Percentiles rank a stretch among this genome's conserved stretches.
These are phyloP conservation scores for Mohoua ochrocephala DNA, from an alignment of 2,113 vertebrate species.

Conservation along the genomic window DNA sequence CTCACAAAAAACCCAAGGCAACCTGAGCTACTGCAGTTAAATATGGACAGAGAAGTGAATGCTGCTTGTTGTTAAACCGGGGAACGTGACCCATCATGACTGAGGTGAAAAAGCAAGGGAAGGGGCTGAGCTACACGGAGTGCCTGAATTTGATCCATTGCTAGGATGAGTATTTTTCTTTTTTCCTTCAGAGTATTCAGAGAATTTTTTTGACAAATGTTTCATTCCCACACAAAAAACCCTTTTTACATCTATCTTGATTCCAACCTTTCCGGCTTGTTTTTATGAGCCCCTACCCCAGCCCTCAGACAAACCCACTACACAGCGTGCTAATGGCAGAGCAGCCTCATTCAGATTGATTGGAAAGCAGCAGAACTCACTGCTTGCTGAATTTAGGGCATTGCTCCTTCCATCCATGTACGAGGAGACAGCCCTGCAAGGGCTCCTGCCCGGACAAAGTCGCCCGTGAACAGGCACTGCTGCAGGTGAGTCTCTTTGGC, in stretches of 20 bases:
- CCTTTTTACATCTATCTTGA: background rate
- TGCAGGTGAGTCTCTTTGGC: background rate
- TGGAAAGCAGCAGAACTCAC: background rate
- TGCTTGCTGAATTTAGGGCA: background rate
- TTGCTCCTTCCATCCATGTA: background rate
- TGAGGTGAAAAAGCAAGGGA: background rate
- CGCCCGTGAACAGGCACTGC: rapidly evolving
- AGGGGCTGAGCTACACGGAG: rapidly evolving
- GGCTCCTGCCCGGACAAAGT: background rate
- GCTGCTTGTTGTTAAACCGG: background rate
- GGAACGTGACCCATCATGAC: background rate
- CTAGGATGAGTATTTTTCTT: background rate
- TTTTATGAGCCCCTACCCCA: background rate
- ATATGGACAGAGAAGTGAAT: background rate
- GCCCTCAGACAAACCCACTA: background rate
- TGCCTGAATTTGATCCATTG: background rate
- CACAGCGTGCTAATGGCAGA: rapidly evolving
- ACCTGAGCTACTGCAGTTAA: background rate
- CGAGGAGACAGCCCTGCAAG: rapidly evolving
- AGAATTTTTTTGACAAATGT: background rate
- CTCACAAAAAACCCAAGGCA: background rate
- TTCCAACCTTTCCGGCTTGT: background rate
- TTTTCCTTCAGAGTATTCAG: background rate
- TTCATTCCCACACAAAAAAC: background rate
- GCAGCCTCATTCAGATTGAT: background rate